Percentiles rank a stretch among this genome's conserved stretches.
Evolutionary conservation across 64 coral and sea anemone species (phyloP).

Genomic region (Anthopleura sola): DNA sequence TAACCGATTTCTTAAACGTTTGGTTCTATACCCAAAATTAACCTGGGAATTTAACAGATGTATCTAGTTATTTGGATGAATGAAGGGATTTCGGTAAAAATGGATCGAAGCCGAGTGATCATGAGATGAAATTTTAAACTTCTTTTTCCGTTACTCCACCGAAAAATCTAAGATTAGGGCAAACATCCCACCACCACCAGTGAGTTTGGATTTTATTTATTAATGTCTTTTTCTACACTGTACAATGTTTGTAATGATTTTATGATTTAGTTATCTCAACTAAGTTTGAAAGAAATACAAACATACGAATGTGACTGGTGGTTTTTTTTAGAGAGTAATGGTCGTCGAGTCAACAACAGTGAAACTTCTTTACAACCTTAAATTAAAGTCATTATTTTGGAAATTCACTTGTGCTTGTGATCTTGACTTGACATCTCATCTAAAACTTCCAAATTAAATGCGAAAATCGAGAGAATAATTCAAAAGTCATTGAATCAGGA

Average conservation of each 20-base stretch:
- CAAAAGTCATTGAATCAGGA: too few relatives aligned
- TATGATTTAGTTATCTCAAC: not conserved
- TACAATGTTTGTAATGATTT: not conserved
- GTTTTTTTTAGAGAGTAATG: not conserved
- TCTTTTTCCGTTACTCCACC: too few relatives aligned
- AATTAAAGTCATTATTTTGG: not conserved
- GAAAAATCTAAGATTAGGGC: too few relatives aligned
- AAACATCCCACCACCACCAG: too few relatives aligned
- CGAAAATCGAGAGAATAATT: not conserved
- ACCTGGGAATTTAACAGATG: not conserved
- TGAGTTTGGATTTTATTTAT: too few relatives aligned
- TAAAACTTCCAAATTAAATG: not conserved
- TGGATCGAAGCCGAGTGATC: not conserved
- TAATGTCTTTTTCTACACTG: not conserved
- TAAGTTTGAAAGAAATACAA: not conserved
- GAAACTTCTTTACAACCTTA: too few relatives aligned
- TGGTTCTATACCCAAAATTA: not conserved
- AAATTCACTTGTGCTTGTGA: not conserved
- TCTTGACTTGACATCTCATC: not conserved
- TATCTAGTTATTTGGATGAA: not conserved
- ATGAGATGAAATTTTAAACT: not conserved
- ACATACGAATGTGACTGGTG: not conserved
- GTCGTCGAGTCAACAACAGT: too few relatives aligned
- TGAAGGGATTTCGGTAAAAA: not conserved
- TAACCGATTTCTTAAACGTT: not conserved